Conservation (phyloP, 2,888 invertebrate species). For the Pterostichus niger region DNA sequence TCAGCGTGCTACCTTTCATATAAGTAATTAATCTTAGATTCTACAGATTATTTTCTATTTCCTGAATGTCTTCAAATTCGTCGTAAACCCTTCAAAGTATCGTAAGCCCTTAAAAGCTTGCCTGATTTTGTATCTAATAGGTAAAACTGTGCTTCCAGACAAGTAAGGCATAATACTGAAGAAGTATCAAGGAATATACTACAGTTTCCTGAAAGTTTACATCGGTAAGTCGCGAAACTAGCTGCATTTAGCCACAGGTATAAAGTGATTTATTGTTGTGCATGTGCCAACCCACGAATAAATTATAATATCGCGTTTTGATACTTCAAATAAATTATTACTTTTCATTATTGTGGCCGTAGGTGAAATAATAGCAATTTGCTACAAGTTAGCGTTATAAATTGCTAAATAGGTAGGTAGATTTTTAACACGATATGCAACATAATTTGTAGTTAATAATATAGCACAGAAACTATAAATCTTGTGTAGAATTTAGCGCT, state of each 20-base stretch:
- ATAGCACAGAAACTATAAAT: neutral
- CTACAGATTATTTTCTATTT: constrained; percentile 29
- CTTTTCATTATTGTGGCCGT: constrained; percentile 7
- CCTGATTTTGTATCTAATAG: constrained; percentile 26
- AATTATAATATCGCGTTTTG: constrained; percentile 46
- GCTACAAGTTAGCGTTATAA: constrained; percentile 6
- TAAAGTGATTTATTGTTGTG: constrained; percentile 35
- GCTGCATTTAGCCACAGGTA: constrained; percentile 29
- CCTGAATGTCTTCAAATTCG: constrained; percentile 28
- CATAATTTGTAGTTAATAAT: constrained; percentile 25
- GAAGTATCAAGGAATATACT: neutral
- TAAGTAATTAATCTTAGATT: constrained; percentile 34
- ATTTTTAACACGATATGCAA: neutral
- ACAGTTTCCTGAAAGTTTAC: neutral
- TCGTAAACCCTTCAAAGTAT: constrained; percentile 13
- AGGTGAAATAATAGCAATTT: constrained; percentile 14
- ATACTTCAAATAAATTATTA: constrained; percentile 24
- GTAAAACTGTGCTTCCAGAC: neutral
- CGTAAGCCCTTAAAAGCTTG: constrained; percentile 39
- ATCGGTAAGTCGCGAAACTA: neutral
- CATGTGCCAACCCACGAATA: constrained; percentile 20
- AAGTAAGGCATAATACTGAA: no score
- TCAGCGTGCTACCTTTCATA: constrained; percentile 1
- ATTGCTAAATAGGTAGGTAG: constrained; percentile 20
- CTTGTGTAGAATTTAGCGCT: neutral